Base-by-base conservation (phyloP, 2,113 vertebrate genomes). In the Poeciliopsis prolifica region DNA sequence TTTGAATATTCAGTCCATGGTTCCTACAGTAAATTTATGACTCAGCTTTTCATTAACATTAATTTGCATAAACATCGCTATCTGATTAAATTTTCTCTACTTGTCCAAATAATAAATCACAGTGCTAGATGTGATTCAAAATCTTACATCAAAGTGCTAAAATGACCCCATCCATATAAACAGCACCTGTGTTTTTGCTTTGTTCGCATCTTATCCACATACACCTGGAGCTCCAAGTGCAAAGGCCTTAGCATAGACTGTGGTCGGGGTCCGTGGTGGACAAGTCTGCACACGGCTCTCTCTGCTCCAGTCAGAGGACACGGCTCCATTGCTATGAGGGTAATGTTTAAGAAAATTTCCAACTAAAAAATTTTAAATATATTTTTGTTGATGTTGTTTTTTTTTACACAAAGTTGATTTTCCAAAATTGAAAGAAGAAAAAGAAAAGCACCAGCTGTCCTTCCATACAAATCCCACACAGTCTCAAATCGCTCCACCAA, bases 121-220 rank as follows among this genome's bases (percentile, higher is more conserved):
- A 4, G 12, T 54, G n/a, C 19, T 31, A 5, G 28, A 35, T 5
- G n/a, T 61, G 1, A 61, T 48, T 33, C 33, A 60, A 74, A 80
- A 48, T 15, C 2, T 37, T 19, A 3, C 17, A 10, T 31, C 15
- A 28, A 71, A 61, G 54, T 54, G 48, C 9, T 10, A 40, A 74
- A 42, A 35, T 4, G 7, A 10, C 26, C 19, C 13, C 11, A 61
- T 48, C 13, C 15, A 17, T 14, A 13, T 24, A 4, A 33, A 26
- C 68, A 65, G 64, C 93, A 96, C 96, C 96, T 96, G 89, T 75
- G 91, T 76, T 95, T 94, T 72, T 90, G 92, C 83, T 93, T 91
- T 61, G 42, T 81, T 5, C 82, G 83, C 37, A 79, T 95, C 92
- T 93, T 95, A 82, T 95, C 93, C 74, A 94, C 88, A 0, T 86